Evolutionary conservation across 1,140 invertebrate genomes (phyloP), one percentile per base, ranked within the genome.

Genomic region (Odontomachus brunneus): DNA sequence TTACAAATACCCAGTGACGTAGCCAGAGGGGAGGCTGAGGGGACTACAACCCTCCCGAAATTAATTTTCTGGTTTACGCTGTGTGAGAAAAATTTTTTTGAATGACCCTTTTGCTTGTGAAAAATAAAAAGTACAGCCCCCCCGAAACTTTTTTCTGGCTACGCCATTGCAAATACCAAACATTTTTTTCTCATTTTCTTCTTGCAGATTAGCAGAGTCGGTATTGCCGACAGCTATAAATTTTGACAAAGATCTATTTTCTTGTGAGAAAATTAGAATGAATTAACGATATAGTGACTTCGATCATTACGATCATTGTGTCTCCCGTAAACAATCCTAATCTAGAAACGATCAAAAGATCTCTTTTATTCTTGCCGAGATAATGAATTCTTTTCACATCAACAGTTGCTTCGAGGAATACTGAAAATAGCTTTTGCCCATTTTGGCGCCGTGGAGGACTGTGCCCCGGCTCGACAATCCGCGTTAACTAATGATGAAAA

Each of bases 151-250:
- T n/a, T n/a, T n/a, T n/a, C n/a, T n/a, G n/a, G n/a, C n/a, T n/a
- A n/a, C n/a, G n/a, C n/a, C n/a, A n/a, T n/a, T n/a, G n/a, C n/a
- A n/a, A n/a, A n/a, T n/a, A n/a, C n/a, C n/a, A n/a, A n/a, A n/a
- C n/a, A n/a, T n/a, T n/a, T n/a, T n/a, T n/a, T n/a, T n/a, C n/a
- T n/a, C n/a, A n/a, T n/a, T n/a, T n/a, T n/a, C n/a, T n/a, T n/a
- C n/a, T n/a, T n/a, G n/a, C n/a, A 67, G 48, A 76, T 76, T 76
- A 76, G 15, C 53, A 5, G 11, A 15, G 1, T 1, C 14, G n/a
- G 26, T 15, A 53, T 38, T 4, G 5, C n/a, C n/a, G 48, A 66
- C n/a, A 55, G 3, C 33, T 55, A 14, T 12, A 17, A 49, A 15
- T 0, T 49, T 51, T 22, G 49, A 63, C 17, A 75, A 60, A 29